These are phyloP conservation scores for Lithobates pipiens DNA, from an alignment of 2,797 vertebrate genomes.

Conservation along the genomic window DNA sequence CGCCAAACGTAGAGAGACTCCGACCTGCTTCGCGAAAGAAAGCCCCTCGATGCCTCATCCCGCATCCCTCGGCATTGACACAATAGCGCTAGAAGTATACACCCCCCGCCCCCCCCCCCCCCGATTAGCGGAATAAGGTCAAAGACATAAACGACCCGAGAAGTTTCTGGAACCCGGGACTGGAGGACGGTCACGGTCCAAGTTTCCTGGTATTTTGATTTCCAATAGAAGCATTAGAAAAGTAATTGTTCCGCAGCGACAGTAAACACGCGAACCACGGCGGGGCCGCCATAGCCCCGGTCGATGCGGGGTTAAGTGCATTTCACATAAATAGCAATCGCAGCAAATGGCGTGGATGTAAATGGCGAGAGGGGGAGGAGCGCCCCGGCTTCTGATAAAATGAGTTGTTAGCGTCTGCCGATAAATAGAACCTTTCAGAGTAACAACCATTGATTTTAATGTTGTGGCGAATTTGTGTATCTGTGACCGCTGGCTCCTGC, in stretches of 20 bases:
- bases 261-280: neutral
- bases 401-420: slow-evolving; percentile 47
- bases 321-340: slow-evolving; percentile 32
- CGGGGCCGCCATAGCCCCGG: neutral
- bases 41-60: neutral
- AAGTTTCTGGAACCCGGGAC: neutral
- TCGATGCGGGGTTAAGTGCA: slow-evolving; percentile 42
- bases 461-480: slow-evolving; percentile 42
- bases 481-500: neutral
- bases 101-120: too few species aligned
- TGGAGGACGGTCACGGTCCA: neutral
- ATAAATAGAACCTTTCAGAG: slow-evolving; percentile 53
- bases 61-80: neutral
- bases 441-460: slow-evolving; percentile 57
- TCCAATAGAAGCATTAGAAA: slow-evolving; percentile 11
- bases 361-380: slow-evolving; percentile 13
- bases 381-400: slow-evolving; percentile 19
- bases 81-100: neutral
- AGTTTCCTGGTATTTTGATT: slow-evolving; percentile 3
- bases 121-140: slow-evolving; percentile 29
- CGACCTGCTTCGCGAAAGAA: neutral
- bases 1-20: slow-evolving; percentile 3
- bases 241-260: neutral
- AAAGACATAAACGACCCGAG: slow-evolving; percentile 20
- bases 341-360: slow-evolving; percentile 27